phyloP scores from a whole-genome alignment of 2,113 vertebrate species.

The Protobothrops flavoviridis region DNA sequence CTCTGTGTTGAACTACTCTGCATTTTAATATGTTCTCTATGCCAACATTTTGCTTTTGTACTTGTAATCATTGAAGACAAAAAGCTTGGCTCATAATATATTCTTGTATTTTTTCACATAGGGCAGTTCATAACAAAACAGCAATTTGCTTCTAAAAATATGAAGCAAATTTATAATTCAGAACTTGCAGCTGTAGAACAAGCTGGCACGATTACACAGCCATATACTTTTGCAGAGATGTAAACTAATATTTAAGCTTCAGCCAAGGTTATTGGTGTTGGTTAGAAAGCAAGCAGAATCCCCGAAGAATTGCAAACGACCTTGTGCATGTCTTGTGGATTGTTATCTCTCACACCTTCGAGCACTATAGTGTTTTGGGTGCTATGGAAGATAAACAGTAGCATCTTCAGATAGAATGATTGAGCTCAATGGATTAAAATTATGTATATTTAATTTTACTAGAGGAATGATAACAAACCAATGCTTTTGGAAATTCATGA shows the following conservation, averaged over 20 bases:
- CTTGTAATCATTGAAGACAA: neutral
- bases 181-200: conserved; percentile 36
- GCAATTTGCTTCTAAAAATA: conserved; percentile 17
- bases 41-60: neutral
- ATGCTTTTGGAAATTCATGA: neutral
- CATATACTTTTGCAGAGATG: conserved; percentile 4
- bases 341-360: neutral
- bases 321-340: neutral
- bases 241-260: conserved; percentile 5
- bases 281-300: conserved; percentile 1
- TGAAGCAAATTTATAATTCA: conserved; percentile 35
- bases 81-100: neutral
- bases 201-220: conserved; percentile 15
- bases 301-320: conserved; percentile 27
- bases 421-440: neutral
- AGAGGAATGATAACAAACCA: neutral
- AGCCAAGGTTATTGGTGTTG: conserved; percentile 20
- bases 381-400: neutral
- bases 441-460: neutral
- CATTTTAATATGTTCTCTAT: neutral
- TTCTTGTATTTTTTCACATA: conserved; percentile 8
- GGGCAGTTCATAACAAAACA: neutral
- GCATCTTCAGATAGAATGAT: neutral
- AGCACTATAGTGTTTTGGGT: neutral
- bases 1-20: neutral